Conservation (phyloP, 2,113 vertebrate genomes). For the Narcine bancroftii region DNA sequence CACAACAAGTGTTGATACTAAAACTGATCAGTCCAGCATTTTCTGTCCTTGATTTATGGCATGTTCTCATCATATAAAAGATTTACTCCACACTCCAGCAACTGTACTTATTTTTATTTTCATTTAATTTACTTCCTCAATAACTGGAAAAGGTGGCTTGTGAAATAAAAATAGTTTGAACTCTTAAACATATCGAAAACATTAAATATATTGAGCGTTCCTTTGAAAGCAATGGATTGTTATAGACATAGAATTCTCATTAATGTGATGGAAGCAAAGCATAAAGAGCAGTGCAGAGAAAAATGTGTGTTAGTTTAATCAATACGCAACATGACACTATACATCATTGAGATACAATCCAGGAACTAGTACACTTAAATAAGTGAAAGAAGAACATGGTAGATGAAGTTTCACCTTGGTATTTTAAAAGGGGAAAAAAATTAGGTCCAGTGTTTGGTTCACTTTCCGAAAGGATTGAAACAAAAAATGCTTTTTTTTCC, state of each 20-base stretch:
- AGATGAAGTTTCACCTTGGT: neutral
- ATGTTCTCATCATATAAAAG: neutral
- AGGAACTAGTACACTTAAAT: neutral
- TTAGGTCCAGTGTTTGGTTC: neutral
- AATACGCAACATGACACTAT: neutral
- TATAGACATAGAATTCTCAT: neutral
- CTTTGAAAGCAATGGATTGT: conserved; percentile 2
- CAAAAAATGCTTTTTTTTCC: neutral
- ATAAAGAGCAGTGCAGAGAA: neutral
- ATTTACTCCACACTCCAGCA: neutral
- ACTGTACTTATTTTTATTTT: neutral
- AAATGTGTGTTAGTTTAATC: conserved; percentile 20
- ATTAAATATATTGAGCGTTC: conserved; percentile 2
- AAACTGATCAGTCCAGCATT: neutral
- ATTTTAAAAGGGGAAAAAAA: neutral
- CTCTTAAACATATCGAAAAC: neutral
- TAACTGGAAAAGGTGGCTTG: neutral
- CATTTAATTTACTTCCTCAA: conserved; percentile 15
- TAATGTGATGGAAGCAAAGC: neutral
- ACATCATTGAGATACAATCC: neutral
- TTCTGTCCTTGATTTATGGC: neutral
- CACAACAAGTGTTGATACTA: neutral
- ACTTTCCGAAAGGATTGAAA: neutral
- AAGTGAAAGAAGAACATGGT: neutral
- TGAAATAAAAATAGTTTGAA: conserved; percentile 9